Base-by-base conservation (phyloP, 1,140 invertebrate genomes). In the Bombus terrestris region DNA sequence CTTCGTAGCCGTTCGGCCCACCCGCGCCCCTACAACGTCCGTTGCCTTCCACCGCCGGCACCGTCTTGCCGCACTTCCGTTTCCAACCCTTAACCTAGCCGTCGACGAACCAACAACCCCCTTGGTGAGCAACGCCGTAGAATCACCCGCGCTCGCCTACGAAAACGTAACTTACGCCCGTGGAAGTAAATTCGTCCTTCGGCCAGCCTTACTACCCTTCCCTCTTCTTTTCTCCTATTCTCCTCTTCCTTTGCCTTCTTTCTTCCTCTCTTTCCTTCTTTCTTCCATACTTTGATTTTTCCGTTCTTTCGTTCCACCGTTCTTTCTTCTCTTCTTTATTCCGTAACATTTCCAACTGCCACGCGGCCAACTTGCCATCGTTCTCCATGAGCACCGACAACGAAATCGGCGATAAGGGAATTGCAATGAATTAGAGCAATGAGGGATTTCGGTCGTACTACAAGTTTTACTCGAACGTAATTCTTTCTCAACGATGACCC, bases 1-100 rank as follows among this genome's bases (percentile, higher is more conserved):
- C 88, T 89, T 81, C 91, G 86, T 89, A 77, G 86, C 88, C 90
- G 85, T 83, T 90, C 86, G 82, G 83, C 87, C 89, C 86, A 89
- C 87, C 87, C 86, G 88, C 84, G 77, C 89, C 87, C 86, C 90
- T 91, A 91, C 90, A 83, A 82, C 83, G 87, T 89, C 88, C 80
- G 90, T 78, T 89, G 80, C 88, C 88, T 86, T 89, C 85, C 89
- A 86, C 81, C 81, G 82, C 80, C 87, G 75, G 88, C 86, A 85
- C 81, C 86, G 90, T 92, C 92, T 92, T 92, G 84, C 92, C 90
- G 91, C 91, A 92, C 91, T 92, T 92, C 92, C 92, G 92, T 88
- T 92, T 90, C 81, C 91, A 89, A 92, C 89, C 91, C 91, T 92
- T 92, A 92, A 92, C 91, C 88, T 89, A 90, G 86, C 86, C 88